Percentiles rank a stretch among this genome's conserved stretches.
These are phyloP conservation scores for Galaxea fascicularis DNA, from an alignment of 92 coral and sea anemone species.

Conservation along the genomic window DNA sequence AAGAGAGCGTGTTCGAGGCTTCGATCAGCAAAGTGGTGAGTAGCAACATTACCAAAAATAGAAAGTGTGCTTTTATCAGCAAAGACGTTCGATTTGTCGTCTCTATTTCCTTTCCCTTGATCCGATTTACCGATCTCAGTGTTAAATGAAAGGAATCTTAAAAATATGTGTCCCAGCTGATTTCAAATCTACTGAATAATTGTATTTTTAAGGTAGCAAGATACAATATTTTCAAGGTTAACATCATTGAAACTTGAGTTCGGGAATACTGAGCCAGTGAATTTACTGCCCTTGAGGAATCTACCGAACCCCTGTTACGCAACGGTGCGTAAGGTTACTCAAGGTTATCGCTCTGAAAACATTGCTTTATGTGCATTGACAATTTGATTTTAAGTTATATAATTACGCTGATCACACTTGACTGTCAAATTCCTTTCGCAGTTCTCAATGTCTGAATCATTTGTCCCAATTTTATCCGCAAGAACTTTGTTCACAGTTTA, in stretches of 20 bases:
- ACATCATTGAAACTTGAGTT: not conserved
- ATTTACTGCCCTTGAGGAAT: not conserved
- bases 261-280: not conserved
- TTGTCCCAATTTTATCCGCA: too few relatives aligned
- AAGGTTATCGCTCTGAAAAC: conserved; percentile 3
- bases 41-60: not conserved
- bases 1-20: not conserved
- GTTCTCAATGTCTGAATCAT: too few relatives aligned
- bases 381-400: too few relatives aligned
- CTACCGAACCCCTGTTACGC: conserved; percentile 21
- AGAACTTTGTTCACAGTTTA: too few relatives aligned
- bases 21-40: conserved; percentile 18
- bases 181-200: not conserved
- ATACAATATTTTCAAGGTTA: not conserved
- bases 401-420: too few relatives aligned
- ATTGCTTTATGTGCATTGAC: not conserved
- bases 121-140: not conserved
- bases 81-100: not conserved
- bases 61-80: not conserved
- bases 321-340: conserved; percentile 12
- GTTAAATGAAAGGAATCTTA: not conserved
- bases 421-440: too few relatives aligned
- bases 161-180: not conserved
- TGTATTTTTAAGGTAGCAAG: not conserved
- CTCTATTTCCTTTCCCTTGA: not conserved